Evolutionary conservation across 2,888 invertebrate species (phyloP), one percentile per base, ranked within the genome.

Genomic region (Plebejus anna): DNA sequence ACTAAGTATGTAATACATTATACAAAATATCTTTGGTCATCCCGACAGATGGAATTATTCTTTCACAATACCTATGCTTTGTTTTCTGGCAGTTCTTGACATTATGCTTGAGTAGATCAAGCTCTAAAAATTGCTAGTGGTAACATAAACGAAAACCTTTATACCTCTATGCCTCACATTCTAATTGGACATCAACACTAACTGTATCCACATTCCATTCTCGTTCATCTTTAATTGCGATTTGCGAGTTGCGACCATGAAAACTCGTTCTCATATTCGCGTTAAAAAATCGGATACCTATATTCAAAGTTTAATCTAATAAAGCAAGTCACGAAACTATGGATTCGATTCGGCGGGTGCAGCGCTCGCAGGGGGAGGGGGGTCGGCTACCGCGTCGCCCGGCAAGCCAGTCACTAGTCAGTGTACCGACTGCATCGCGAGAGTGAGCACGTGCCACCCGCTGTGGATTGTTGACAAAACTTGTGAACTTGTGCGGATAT

Each of bases 401-500:
- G 78, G 79, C 80, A 78, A 79, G 77, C 76, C 78, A 32, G 32
- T 2, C 32, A 79, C 22, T 22, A n/a, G 71, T 81, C 84, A 90
- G 91, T 90, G 85, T 83, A 82, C 84, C 86, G 86, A 83, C 84
- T 81, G 85, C 86, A 80, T 80, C 79, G 83, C 81, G 78, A 84
- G 81, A 78, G 82, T 78, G 79, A 78, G 81, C 82, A 85, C 86
- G 88, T 79, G 83, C 81, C 61, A 75, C 42, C 47, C 73, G 71
- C 81, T 82, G 81, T 80, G 78, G 80, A 81, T 88, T 90, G 79
- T 89, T 87, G 89, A 86, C 81, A 85, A 85, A 90, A 90, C 90
- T 88, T 66, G 36, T 66, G 32, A 66, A 66, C 90, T 86, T 83
- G 87, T 89, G 90, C 81, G 88, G 89, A 89, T 87, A 86, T 88